These are phyloP conservation scores for Platanista minor DNA, from an alignment of 2,113 vertebrate genomes.

Conservation along the genomic window DNA sequence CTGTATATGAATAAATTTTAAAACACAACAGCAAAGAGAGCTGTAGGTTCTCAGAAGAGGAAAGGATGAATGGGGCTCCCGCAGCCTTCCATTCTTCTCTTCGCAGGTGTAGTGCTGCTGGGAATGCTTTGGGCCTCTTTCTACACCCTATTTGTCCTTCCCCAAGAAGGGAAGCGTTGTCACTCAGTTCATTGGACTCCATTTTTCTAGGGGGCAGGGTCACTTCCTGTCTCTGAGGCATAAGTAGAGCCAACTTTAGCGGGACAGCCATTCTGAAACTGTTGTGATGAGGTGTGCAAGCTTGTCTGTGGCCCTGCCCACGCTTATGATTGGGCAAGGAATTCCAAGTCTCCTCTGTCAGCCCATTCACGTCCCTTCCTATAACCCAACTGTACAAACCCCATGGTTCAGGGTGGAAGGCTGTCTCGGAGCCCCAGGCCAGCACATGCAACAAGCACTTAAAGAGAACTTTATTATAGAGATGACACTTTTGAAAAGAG, in stretches of 20 bases:
- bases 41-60: background rate
- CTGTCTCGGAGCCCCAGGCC: background rate
- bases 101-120: background rate
- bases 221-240: background rate
- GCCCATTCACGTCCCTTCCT: background rate
- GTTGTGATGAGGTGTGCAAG: background rate
- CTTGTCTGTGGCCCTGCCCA: background rate
- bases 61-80: background rate
- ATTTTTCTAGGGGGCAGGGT: background rate
- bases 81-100: background rate
- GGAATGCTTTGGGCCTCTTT: background rate
- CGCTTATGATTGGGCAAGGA: background rate
- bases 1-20: background rate
- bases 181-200: background rate
- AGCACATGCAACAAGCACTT: background rate
- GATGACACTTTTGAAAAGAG: conserved; percentile 53
- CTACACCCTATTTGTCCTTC: background rate
- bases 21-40: background rate
- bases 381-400: background rate
- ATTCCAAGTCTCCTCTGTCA: background rate
- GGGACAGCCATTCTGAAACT: background rate
- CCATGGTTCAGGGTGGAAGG: background rate
- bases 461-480: background rate
- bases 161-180: background rate
- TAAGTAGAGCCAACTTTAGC: background rate